Base-by-base conservation (phyloP, 2,797 vertebrate species). In the Basileuterus tristriatus region DNA sequence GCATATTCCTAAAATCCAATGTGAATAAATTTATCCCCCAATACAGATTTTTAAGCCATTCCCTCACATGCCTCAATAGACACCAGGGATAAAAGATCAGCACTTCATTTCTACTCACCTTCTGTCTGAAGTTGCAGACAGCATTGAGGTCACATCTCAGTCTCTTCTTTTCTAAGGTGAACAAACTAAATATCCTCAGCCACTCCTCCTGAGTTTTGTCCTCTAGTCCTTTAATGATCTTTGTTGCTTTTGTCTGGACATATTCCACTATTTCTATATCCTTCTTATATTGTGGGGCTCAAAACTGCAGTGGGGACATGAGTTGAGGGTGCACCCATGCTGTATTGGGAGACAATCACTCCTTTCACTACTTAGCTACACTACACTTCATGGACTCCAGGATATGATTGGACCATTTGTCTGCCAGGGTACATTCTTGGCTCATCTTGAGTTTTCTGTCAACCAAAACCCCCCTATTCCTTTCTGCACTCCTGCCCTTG, bases 11-110 rank as follows among this genome's bases (percentile, higher is more conserved):
- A 16, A 26, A 36, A 60, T 14, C 16, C 32, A 65, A 0, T 39
- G 22, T 69, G 29, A 89, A 46, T 12, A 34, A 6, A 19, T 18
- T 15, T 12, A 50, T 34, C 64, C 13, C 20, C 3, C 2, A 8
- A 64, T 47, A 46, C 1, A 46, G 11, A 6, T 69, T 81, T 72
- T 34, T 41, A 85, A 74, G 18, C 18, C 15, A 59, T 63, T 83
- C 47, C 8, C 11, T 74, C 0, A 0, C 1, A 3, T 37, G 5
- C 8, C 46, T 62, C 34, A 62, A 37, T 0, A 2, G 14, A 67
- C 5, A 70, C 5, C 19, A 39, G 53, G 67, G 32, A 44, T 3
- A 30, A 44, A 60, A 83, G 9, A 53, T 44, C 29, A 70, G 5
- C 26, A 49, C 9, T 21, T 70, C 0, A 0, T 47, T 17, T 58